Base-by-base conservation (phyloP, 2,113 vertebrate genomes). In the Coryphaenoides rupestris region DNA sequence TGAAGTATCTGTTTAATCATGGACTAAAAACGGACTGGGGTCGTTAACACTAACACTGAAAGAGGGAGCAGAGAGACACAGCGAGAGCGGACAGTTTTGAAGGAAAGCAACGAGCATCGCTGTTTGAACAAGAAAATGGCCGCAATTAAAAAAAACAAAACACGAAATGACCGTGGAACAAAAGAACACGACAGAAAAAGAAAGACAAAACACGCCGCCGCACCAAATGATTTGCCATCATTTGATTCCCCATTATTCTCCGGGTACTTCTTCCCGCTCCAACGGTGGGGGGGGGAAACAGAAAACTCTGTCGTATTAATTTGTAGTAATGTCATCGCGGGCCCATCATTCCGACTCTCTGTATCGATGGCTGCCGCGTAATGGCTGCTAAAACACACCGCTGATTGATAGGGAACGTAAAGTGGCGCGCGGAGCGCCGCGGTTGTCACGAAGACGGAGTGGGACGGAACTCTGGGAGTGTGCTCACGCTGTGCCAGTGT, bases 361-460 rank as follows among this genome's bases (percentile, higher is more conserved):
- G 89, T 92, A 91, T 74, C 75, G 88, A 81, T 89, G 91, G 80
- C 73, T 80, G 80, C 89, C 47, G 87, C 88, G 86, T 94, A 95
- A 95, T 91, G 93, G 91, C 89, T 88, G 84, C 91, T 93, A 94
- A 92, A n/a, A 86, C 86, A 91, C 89, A 92, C 84, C 71, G 77
- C 86, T 87, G 87, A 94, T 88, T 93, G 92, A 95, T 93, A 93
- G 89, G 76, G 33, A 92, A 93, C 82, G 87, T 92, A 93, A 95
- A 93, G 87, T 89, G 93, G 93, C 88, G 91, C 91, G 88, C 90
- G 89, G 72, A 86, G 84, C 82, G 89, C 85, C 93, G 92, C 92
- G 90, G 91, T 40, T 88, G 83, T 90, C 89, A 13, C 9, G 91
- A 86, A 87, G 90, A 89, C 77, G 91, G 82, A 80, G 87, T 91